A percentile compares a stretch with the other conserved stretches of the same genome.
These are phyloP conservation scores for Acleris laterana DNA, from an alignment of 2,888 invertebrate species.

Conservation along the genomic window DNA sequence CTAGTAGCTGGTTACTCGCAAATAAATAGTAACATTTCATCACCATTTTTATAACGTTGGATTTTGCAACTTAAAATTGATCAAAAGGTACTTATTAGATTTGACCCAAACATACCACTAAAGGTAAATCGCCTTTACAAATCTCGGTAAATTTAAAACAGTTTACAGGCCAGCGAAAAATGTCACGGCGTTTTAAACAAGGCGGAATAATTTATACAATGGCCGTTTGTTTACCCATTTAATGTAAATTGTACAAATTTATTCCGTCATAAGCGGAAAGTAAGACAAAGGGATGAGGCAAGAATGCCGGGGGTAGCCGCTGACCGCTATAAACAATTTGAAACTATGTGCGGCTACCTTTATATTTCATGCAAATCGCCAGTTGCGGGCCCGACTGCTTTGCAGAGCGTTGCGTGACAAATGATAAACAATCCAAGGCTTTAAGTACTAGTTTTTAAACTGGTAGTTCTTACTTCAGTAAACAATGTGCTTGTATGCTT, in stretches of 20 bases:
- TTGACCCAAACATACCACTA: too few relatives aligned
- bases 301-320: constrained; percentile 72
- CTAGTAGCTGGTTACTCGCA: too few relatives aligned
- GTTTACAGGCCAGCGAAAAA: constrained; percentile 1
- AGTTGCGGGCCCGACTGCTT: constrained; percentile 55
- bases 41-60: too few relatives aligned
- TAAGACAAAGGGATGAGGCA: constrained; percentile 81
- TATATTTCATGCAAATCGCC: constrained; percentile 83
- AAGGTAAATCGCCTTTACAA: too few relatives aligned
- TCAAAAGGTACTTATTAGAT: background rate
- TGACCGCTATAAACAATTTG: constrained; percentile 81
- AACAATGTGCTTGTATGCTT: too few relatives aligned
- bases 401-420: constrained; percentile 61
- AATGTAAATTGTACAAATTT: constrained; percentile 62
- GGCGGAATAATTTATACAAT: constrained; percentile 41
- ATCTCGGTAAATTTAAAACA: background rate
- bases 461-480: background rate
- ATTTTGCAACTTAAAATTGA: too few relatives aligned
- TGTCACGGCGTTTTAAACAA: constrained; percentile 2
- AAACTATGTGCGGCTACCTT: constrained; percentile 82
- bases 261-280: constrained; percentile 76
- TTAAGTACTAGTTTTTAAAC: too few relatives aligned
- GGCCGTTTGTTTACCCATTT: constrained; percentile 58
- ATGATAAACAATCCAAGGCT: constrained; percentile 42
- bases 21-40: too few relatives aligned